phyloP scores from a whole-genome alignment of 1,140 invertebrate genomes.

The Zaprionus ornatus region DNA sequence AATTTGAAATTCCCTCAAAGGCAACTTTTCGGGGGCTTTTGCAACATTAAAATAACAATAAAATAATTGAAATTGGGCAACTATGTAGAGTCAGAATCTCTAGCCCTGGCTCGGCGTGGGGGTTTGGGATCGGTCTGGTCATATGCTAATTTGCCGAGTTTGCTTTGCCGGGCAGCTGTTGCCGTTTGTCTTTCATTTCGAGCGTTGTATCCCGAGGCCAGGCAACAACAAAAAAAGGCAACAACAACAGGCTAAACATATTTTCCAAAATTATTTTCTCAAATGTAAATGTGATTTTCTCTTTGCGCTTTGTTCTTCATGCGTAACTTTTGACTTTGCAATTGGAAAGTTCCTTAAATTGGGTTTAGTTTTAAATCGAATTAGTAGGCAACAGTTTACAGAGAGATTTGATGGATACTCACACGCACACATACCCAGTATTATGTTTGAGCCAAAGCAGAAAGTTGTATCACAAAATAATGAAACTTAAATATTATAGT shows the following conservation, averaged over 20 bases:
- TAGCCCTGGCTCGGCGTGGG: no score
- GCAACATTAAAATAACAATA: slow-evolving; percentile 55
- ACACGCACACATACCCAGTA: neutral
- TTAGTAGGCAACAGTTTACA: slow-evolving; percentile 7
- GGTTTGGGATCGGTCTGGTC: neutral
- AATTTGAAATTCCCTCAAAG: slow-evolving; percentile 34
- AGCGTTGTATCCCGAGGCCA: slow-evolving; percentile 39
- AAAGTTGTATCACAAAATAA: no score
- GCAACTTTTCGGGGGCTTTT: slow-evolving; percentile 10
- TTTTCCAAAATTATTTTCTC: slow-evolving; percentile 64
- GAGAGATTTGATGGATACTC: neutral
- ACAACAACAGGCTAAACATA: slow-evolving; percentile 36
- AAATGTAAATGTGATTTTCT: slow-evolving; percentile 66
- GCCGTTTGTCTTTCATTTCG: slow-evolving; percentile 68
- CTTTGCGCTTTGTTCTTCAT: slow-evolving; percentile 20
- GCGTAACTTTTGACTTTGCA: slow-evolving; percentile 1
- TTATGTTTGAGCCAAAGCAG: no score
- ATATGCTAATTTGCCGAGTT: slow-evolving; percentile 6
- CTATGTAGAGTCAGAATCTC: slow-evolving; percentile 1
- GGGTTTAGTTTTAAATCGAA: slow-evolving; percentile 23
- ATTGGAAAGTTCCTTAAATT: slow-evolving; percentile 2
- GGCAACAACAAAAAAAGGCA: neutral
- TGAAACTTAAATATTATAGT: no score
- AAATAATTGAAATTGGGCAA: slow-evolving; percentile 52
- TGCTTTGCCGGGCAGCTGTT: slow-evolving; percentile 1